Base-by-base conservation (phyloP, 2,888 invertebrate genomes). In the Leptopilina drosophilae region DNA sequence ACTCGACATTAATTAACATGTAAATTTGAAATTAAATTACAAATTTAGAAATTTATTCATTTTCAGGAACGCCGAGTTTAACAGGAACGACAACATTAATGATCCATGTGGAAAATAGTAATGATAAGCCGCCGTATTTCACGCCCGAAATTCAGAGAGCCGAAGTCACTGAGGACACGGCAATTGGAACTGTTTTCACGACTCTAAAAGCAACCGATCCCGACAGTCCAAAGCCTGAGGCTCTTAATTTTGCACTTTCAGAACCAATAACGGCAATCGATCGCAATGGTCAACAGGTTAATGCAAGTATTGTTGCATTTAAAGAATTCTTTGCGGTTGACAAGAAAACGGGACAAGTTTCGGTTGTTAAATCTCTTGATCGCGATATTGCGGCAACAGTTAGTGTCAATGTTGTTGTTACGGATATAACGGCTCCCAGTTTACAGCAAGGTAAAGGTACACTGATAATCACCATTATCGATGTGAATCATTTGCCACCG, bases 61-160 rank as follows among this genome's bases (percentile, higher is more conserved):
- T 62, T 49, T 20, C 86, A 94, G 96, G 97, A 56, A 94, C 95
- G 6, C 98, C 98, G 1, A 95, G 95, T 84, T 92, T 96, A 75
- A 96, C 96, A 0, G 97, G 97, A 9, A 96, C 96, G 0, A 94
- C 97, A 0, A 96, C 95, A 0, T 92, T 98, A 1, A 95, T 95
- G 59, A 94, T 98, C 7, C 95, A 94, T 86, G 95, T 98, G 4
- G 93, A 95, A 49, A 97, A 98, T 90, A 96, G 95, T 76, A 98
- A 98, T 90, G 97, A 98, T 89, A 98, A 97, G 90, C 93, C 95
- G 80, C 98, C 98, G 0, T 95, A 94, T 90, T 97, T 98, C 90
- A 94, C 94, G 1, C 97, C 98, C 0, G 90, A 94, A 56, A 95
- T 95, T 9, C 97, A 97, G 89, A 93, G 96, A 82, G 95, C 96